Base-by-base conservation (phyloP, 1,140 invertebrate genomes). In the Diachasmimorpha longicaudata region DNA sequence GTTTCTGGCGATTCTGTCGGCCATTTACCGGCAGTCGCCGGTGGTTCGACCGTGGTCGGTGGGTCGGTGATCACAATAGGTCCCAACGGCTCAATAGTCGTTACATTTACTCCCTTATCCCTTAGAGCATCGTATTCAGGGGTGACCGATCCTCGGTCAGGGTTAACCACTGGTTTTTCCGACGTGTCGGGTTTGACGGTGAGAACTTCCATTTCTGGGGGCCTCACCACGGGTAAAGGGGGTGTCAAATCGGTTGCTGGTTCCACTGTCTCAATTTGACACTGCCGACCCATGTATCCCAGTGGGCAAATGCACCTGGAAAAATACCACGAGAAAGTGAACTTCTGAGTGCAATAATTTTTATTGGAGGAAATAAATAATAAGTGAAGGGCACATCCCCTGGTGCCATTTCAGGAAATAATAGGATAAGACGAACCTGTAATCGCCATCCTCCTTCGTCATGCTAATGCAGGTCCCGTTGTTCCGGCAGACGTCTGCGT, bases 391-490 rank as follows among this genome's bases (percentile, higher is more conserved):
- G n/a, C n/a, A n/a, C n/a, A n/a, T n/a, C n/a, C n/a, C n/a, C n/a
- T n/a, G n/a, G n/a, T 31, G 31, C 31, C 2, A 31, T 37, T 44
- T 71, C 21, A 48, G 13, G 9, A 19, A 23, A 36, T 68, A n/a
- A n/a, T n/a, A n/a, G n/a, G n/a, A n/a, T n/a, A n/a, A n/a, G n/a
- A n/a, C 66, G 1, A 4, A 97, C 81, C 93, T 92, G 84, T 92
- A 95, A 86, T 90, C 89, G 0, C 94, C 95, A 73, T 95, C 93
- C 73, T 93, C 93, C 76, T 91, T 91, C 58, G 93, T 94, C 85
- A 94, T 87, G 52, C 94, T 95, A 36, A 94, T 90, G 81, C 95
- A 97, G 81, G 94, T 95, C 0, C 93, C 93, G 10, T 94, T 94
- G 81, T 96, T 96, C 82, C 94, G 91, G 84, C 93, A 96, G 36